Evolutionary conservation across 2,797 vertebrate species (phyloP), one percentile per base, ranked within the genome.

Genomic region (Enteromius viviparus): DNA sequence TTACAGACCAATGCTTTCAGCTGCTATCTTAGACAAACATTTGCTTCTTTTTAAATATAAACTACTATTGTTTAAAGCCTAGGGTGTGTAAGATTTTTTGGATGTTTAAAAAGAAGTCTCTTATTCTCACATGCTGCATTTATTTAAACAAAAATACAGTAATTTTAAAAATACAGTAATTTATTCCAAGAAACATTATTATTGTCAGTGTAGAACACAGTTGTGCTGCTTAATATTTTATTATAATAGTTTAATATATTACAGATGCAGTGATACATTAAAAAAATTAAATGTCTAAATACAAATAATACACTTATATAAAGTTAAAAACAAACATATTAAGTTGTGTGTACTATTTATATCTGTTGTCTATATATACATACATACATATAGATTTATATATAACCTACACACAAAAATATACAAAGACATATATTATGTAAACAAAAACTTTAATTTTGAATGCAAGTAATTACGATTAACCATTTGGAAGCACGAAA

Each of bases 1-100:
- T 53, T 53, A 51, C 19, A 4, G 19, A 34, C 49, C 49, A 14
- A 34, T n/a, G 17, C 47, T 17, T 2, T 19, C 45, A 32, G 15
- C 4, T 15, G 45, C 26, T 26, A 26, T 26, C 68, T 47, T 3
- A 70, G 6, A 5, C 14, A 71, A 71, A 42, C 1, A 15, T 70
- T 70, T 45, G 68, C n/a, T 32, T 70, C 69, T 70, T 66, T 68
- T 72, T 32, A 8, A 21, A 32, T 32, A 32, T 49, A 72, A 15
- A 49, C 21, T 55, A n/a, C 15, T 21, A 12, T 32, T 3, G 3
- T 51, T 72, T 1, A 21, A 51, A 6, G 70, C 6, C 51, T 21
- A 19, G 47, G 10, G 26, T 45, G 23, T n/a, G 66, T 51, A 49
- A 3, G 8, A 26, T 29, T 17, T 49, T 11, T 45, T 71, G 3